Base-by-base conservation (phyloP, 2,113 vertebrate genomes). In the Hucho hucho region DNA sequence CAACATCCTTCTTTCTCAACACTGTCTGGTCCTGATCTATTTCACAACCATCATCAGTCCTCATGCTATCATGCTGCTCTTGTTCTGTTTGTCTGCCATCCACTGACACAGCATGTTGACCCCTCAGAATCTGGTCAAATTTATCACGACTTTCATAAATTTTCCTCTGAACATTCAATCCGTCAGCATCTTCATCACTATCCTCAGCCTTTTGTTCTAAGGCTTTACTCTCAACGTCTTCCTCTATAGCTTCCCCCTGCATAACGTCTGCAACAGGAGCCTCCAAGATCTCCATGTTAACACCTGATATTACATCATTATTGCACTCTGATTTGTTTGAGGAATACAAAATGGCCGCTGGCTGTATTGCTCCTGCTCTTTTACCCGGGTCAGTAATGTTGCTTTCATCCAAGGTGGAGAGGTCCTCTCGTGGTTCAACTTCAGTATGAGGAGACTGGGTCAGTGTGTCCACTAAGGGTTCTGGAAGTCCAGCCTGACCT, bases 401-500 rank as follows among this genome's bases (percentile, higher is more conserved):
- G 53, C 74, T 79, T 79, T 76, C 75, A 43, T 74, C 80, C 59
- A 77, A 80, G 87, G 72, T 82, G 79, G 75, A 63, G 20, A 80
- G 84, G 79, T 76, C 66, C 25, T 79, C 64, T 56, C 83, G 81
- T 83, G 80, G 75, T 87, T 85, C 79, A 53, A 71, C 81, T 82
- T 76, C 77, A 69, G 76, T 73, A 71, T 75, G 82, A 69, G 77
- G 69, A 68, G 58, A 70, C 59, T 43, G 74, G 76, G 79, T 87
- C 71, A 24, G 65, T 72, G 75, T 25, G 67, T 67, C 77, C 77
- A 81, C 79, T 73, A 79, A 76, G 81, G 84, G 86, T 83, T 81
- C 83, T 84, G 75, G 82, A 84, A 79, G 78, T 81, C 79, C 75
- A 81, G 75, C 81, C 84, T 84, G 80, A 84, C 83, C 73, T 80